Evolutionary conservation across 1,140 invertebrate genomes (phyloP).

Genomic region (Carcinoscorpius rotundicauda): DNA sequence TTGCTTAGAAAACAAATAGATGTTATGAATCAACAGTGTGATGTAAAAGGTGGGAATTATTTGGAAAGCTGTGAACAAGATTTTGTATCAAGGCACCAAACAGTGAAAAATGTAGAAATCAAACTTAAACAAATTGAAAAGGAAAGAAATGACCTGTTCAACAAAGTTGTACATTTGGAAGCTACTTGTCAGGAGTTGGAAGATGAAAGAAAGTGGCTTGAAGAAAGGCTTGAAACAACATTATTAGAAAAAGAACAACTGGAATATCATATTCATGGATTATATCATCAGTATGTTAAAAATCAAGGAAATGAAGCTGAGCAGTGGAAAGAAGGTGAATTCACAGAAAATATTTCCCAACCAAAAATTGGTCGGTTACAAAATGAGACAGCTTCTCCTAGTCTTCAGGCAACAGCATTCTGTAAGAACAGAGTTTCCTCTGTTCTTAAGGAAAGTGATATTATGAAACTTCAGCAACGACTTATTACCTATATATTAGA

Average conservation of each 20-base stretch:
- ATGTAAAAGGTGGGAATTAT: too few species aligned
- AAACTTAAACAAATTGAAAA: neutral
- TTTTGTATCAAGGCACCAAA: neutral
- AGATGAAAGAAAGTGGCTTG: neutral
- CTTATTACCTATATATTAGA: neutral
- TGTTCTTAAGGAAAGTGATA: neutral
- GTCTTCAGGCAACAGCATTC: neutral
- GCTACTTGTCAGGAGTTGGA: neutral
- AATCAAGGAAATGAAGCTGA: neutral
- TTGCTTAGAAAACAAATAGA: neutral
- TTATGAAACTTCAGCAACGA: neutral
- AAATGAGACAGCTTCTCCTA: neutral
- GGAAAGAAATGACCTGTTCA: neutral
- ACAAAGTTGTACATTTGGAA: neutral
- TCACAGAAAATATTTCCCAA: neutral
- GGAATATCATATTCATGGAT: neutral
- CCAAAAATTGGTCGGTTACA: neutral
- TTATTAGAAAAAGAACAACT: slow-evolving; percentile 1
- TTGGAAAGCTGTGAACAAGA: neutral
- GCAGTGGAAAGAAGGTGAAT: neutral
- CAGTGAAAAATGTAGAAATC: neutral
- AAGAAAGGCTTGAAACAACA: neutral
- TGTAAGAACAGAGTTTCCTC: neutral
- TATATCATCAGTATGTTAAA: neutral
- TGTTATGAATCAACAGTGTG: neutral